Evolutionary conservation across 2,888 invertebrate species (phyloP).

Genomic region (Agrochola circellaris): DNA sequence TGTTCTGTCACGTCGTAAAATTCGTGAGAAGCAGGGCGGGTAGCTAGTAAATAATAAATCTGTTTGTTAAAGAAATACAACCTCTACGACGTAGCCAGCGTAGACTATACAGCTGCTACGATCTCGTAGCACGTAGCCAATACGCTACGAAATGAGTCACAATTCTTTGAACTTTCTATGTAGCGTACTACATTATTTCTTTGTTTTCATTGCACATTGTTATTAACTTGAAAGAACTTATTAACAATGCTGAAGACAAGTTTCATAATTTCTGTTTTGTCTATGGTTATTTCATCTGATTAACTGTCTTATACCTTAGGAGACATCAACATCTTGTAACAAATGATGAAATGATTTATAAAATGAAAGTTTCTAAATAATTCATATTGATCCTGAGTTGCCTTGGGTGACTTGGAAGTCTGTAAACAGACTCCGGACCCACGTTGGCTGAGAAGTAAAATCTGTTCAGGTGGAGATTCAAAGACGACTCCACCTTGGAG

Average conservation of each 20-base stretch:
- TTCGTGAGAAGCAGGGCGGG: too few relatives aligned
- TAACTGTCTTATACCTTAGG: background rate
- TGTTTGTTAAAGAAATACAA: background rate
- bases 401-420: too few relatives aligned
- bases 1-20: background rate
- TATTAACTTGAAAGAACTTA: background rate
- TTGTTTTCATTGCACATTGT: background rate
- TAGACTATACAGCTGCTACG: slow-evolving; percentile 2
- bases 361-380: background rate
- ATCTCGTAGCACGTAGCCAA: slow-evolving; percentile 27
- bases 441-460: too few relatives aligned
- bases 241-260: background rate
- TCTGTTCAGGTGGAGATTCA: too few relatives aligned
- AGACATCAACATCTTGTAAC: background rate
- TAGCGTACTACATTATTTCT: background rate
- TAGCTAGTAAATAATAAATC: background rate
- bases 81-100: background rate
- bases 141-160: slow-evolving; percentile 10
- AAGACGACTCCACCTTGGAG: too few relatives aligned
- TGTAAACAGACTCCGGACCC: too few relatives aligned
- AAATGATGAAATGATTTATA: background rate
- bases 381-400: background rate
- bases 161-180: background rate
- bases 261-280: background rate
- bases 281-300: background rate